A percentile compares a stretch with the other conserved stretches of the same genome.
Conservation (phyloP, 2,113 vertebrate species). For the Raphicerus campestris region DNA sequence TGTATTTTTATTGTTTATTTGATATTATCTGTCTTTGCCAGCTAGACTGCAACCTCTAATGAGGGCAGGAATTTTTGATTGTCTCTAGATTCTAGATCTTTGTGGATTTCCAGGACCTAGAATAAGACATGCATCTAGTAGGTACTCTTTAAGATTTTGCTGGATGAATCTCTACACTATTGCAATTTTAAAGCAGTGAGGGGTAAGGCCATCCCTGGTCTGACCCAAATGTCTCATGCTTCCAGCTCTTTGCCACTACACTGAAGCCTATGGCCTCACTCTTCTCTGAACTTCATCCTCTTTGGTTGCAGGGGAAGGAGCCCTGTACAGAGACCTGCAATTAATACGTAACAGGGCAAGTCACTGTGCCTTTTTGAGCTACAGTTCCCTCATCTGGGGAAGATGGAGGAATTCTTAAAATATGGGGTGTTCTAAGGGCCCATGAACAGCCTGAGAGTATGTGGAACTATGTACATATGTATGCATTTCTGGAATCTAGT, state of each 20-base stretch:
- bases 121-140: background rate
- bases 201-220: background rate
- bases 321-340: background rate
- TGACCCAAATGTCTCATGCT: background rate
- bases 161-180: background rate
- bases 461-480: background rate
- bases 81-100: background rate
- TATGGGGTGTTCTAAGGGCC: background rate
- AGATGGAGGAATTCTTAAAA: conserved; percentile 3
- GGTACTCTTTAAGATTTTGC: background rate
- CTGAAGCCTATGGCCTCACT: background rate
- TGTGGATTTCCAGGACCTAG: background rate
- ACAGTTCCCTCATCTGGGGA: background rate
- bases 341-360: background rate
- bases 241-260: background rate
- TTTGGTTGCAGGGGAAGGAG: background rate
- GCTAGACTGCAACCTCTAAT: background rate
- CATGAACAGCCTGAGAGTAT: background rate
- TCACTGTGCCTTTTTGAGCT: background rate
- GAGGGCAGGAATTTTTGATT: background rate
- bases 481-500: conserved; percentile 8
- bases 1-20: background rate
- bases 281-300: background rate
- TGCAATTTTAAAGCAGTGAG: conserved; percentile 12
- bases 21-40: background rate